Evolutionary conservation across 2,113 vertebrate genomes (phyloP), one percentile per base, ranked within the genome.

Genomic region (Percopsis transmontana): DNA sequence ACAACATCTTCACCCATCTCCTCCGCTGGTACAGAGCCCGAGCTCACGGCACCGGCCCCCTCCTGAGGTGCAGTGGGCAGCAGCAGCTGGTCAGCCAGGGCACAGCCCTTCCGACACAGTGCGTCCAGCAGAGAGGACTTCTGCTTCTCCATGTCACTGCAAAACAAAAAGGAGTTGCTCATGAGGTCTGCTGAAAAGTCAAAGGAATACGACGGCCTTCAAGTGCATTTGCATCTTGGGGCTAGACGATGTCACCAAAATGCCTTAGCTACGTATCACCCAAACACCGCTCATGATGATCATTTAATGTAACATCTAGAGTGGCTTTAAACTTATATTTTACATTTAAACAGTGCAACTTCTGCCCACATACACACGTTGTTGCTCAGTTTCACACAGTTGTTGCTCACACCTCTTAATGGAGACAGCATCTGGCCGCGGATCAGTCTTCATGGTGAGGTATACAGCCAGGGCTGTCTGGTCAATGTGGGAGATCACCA

Each of bases 91-190:
- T 99, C 97, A 0, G 96, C 95, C 77, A 98, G 85, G 0, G 95
- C 95, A 16, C 93, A 94, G 57, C 97, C 97, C 85, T 97, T 99
- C 60, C 97, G 90, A 74, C 97, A 99, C 13, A 98, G 89, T 0
- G 96, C 95, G 15, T 99, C 97, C 58, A 97, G 92, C 69, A 99
- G 91, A 9, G 95, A 96, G 0, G 90, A 92, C 79, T 96, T 98
- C 89, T 98, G 97, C 77, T 96, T 98, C 87, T 99, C 97, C 97
- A 99, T 98, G 81, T 99, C 97, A 72, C 97, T 99, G 86, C 10
- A 70, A 33, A 50, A 57, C 39, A 70, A 10, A 58, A 45, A 3
- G 42, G 5, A 41, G 5, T 41, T 5, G 5, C 11, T 5, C 42
- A 45, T 45, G 42, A 45, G 42, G 15, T 14, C 10, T n/a, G n/a